Evolutionary conservation across 2,797 vertebrate species (phyloP), one percentile per base, ranked within the genome.

Genomic region (Emys orbicularis): DNA sequence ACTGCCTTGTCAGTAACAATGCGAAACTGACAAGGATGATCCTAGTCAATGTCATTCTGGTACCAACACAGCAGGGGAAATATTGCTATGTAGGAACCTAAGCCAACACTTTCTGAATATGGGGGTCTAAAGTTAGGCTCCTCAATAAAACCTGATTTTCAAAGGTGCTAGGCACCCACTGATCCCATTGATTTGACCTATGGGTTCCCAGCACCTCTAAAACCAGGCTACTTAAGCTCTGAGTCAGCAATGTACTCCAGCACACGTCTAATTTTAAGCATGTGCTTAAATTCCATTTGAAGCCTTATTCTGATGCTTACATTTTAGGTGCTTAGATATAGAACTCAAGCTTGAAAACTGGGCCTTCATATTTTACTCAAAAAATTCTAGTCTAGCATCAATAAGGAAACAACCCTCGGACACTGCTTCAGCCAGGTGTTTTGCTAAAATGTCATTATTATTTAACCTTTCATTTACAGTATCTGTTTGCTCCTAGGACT

Each of bases 221-320:
- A 81, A 84, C 90, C 81, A 61, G 77, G 79, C 19, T 81, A 84
- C n/a, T 91, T 83, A 59, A 79, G 80, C 15, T 21, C 4, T 96
- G 89, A 91, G 86, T 96, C 95, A 97, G 92, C 93, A 96, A 93
- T 92, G 65, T 34, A 81, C 82, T 56, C 29, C 95, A 81, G 87
- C 87, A 86, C 31, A 13, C 82, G 54, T 41, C 83, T 93, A 96
- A 68, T 95, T 97, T 96, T 94, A 90, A 95, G 65, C 74, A 79
- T 8, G 8, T 49, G 83, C 6, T 56, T 68, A 81, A 92, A n/a
- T 77, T 92, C 76, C 89, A 3, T 77, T 74, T 85, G 61, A 89
- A 82, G 88, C 72, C 47, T 90, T 87, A 9, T 94, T 91, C 94
- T 92, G 80, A 82, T 85, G 34, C 68, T 65, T 44, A 47, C 81